Conservation (phyloP, 2,797 vertebrate species). For the Sarcoramphus papa region DNA sequence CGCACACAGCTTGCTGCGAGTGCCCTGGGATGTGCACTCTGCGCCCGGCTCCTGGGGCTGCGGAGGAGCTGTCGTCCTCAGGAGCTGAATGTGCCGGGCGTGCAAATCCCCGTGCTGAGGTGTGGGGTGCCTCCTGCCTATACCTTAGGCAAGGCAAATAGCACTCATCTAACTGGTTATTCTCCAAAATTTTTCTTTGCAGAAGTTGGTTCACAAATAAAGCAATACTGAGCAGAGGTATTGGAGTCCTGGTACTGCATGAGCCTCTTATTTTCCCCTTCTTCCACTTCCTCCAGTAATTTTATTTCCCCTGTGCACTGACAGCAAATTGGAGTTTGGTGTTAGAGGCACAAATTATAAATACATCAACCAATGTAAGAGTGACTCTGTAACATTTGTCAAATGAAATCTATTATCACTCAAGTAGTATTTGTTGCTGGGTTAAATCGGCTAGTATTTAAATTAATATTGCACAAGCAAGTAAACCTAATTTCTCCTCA, state of each 20-base stretch:
- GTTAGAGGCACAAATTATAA: not conserved
- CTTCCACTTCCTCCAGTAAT: not conserved
- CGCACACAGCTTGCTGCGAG: rapidly evolving
- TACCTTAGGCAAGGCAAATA: not conserved
- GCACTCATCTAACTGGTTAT: not conserved
- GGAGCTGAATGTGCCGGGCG: not conserved
- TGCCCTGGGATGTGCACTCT: not conserved
- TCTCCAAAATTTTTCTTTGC: not conserved
- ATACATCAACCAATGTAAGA: not conserved
- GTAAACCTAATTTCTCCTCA: not conserved
- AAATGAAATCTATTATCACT: not conserved
- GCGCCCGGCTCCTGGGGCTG: not conserved
- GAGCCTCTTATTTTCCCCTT: not conserved
- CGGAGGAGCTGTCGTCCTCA: rapidly evolving
- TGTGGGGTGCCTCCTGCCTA: not conserved
- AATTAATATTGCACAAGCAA: not conserved
- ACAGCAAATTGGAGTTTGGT: not conserved
- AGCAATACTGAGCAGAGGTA: not conserved
- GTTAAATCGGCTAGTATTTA: slow-evolving; percentile 8
- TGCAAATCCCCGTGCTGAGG: not conserved
- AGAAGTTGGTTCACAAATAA: not conserved
- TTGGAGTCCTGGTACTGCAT: not conserved
- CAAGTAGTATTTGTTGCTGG: not conserved
- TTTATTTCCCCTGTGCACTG: not conserved
- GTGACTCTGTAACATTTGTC: not conserved